These are phyloP conservation scores for Brachyopa scutellaris DNA, from an alignment of 2,888 invertebrate species.

Conservation along the genomic window DNA sequence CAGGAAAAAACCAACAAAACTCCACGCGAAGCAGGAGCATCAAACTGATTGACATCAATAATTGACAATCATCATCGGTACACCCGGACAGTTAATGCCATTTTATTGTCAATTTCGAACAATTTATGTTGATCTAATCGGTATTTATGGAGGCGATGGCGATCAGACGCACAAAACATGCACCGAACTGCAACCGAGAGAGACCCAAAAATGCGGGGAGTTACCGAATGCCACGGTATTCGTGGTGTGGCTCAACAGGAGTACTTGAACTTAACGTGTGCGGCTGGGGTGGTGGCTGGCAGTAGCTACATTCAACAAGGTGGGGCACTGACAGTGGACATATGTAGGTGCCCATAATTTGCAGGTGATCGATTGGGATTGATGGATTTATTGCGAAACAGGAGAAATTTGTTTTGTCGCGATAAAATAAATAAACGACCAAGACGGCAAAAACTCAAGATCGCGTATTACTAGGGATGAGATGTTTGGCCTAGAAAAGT, in stretches of 20 bases:
- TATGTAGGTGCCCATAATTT: slow-evolving; percentile 70
- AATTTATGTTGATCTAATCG: slow-evolving; percentile 74
- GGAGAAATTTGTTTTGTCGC: slow-evolving; percentile 52
- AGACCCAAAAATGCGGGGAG: slow-evolving; percentile 52
- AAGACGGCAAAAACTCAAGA: slow-evolving; percentile 16
- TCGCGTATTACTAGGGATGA: slow-evolving; percentile 19
- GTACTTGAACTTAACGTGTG: slow-evolving; percentile 34
- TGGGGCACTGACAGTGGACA: slow-evolving; percentile 68
- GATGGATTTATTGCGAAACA: slow-evolving; percentile 65
- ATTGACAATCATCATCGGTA: slow-evolving; percentile 73
- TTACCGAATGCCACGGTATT: not conserved
- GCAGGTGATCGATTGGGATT: slow-evolving; percentile 71
- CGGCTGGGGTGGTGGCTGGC: slow-evolving; percentile 45
- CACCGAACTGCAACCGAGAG: slow-evolving; percentile 1
- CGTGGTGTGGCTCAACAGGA: not conserved
- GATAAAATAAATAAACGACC: slow-evolving; percentile 13
- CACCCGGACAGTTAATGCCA: slow-evolving; percentile 73
- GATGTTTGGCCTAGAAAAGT: slow-evolving; percentile 53
- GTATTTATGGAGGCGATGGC: slow-evolving; percentile 71
- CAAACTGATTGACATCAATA: slow-evolving; percentile 70
- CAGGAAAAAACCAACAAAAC: not conserved
- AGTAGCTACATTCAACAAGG: slow-evolving; percentile 33
- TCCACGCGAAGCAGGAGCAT: slow-evolving; percentile 54
- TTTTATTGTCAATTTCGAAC: slow-evolving; percentile 74
- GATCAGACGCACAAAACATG: slow-evolving; percentile 48